These are phyloP conservation scores for Anoplopoma fimbria DNA, from an alignment of 2,113 vertebrate species.

Conservation along the genomic window DNA sequence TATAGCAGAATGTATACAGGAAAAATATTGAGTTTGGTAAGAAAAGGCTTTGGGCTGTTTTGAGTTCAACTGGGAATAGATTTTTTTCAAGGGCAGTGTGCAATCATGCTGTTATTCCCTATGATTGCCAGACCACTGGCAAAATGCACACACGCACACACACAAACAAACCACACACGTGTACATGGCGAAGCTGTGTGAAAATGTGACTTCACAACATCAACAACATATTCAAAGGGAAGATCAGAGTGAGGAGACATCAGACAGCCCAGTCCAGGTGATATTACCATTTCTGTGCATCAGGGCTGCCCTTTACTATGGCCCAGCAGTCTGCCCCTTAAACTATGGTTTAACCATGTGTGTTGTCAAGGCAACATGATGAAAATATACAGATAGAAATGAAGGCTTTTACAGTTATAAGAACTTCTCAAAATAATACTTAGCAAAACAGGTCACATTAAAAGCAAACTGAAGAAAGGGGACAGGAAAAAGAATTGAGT, in stretches of 20 bases:
- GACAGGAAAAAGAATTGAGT: not conserved
- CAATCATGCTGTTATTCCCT: conserved; percentile 73
- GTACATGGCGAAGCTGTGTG: conserved; percentile 6
- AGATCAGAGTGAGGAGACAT: conserved; percentile 72
- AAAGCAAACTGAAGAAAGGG: not conserved
- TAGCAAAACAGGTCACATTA: conserved; percentile 22
- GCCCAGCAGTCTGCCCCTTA: conserved; percentile 42
- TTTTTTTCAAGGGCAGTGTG: conserved; percentile 72
- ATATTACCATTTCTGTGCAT: conserved; percentile 70
- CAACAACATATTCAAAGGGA: conserved; percentile 71
- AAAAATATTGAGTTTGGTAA: conserved; percentile 68
- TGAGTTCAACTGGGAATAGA: conserved; percentile 74
- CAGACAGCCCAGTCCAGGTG: conserved; percentile 66
- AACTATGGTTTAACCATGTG: conserved; percentile 48
- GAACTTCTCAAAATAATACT: conserved; percentile 24
- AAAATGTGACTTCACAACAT: conserved; percentile 72
- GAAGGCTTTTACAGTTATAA: conserved; percentile 37
- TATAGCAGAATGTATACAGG: conserved; percentile 63
- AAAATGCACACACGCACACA: conserved; percentile 43
- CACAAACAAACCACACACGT: conserved; percentile 12
- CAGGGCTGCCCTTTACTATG: conserved; percentile 39
- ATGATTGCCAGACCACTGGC: conserved; percentile 70
- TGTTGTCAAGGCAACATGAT: conserved; percentile 67
- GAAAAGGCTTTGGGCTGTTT: conserved; percentile 71
- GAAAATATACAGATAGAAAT: conserved; percentile 32